Base-by-base conservation (phyloP, 2,113 vertebrate species). In the Pionites leucogaster region DNA sequence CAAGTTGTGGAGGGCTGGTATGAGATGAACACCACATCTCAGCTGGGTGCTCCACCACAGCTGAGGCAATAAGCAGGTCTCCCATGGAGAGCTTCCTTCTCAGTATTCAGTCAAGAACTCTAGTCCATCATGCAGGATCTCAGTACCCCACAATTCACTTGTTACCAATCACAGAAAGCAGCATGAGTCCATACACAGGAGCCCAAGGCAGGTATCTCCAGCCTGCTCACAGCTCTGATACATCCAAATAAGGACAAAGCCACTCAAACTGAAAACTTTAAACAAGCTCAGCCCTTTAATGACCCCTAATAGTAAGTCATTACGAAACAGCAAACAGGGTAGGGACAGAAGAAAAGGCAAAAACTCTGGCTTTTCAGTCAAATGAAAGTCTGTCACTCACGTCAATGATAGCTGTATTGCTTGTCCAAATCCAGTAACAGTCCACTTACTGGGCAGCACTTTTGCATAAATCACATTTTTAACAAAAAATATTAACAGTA, bases 171-270 rank as follows among this genome's bases (percentile, higher is more conserved):
- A 27, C 11, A 42, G 55, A 39, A 25, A 31, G n/a, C 50, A 53
- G 22, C 29, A 10, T 0, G 2, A 18, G 46, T 5, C 46, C 18
- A 0, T 2, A 12, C 1, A 11, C 63, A 20, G 20, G 7, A 49
- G 71, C 46, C 33, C 0, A 0, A 0, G 11, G 15, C 5, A 3
- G 13, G 11, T 24, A 27, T 74, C 50, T 63, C 31, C 82, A n/a
- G 31, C 55, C 33, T 7, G 31, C 18, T 42, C 68, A 13, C 0
- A 6, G n/a, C 44, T 74, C 71, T 31, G 23, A 39, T 27, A 62
- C 24, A 28, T 7, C n/a, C 33, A 55, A 19, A 50, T 33, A 24
- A 33, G 16, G 44, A 52, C 23, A 11, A 10, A 82, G 35, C 20
- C 35, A 55, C 33, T 7, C 47, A 15, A 15, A 44, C 29, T 4